Evolutionary conservation across 2,888 invertebrate species (phyloP), one percentile per base, ranked within the genome.

Genomic region (Drosophila merina): DNA sequence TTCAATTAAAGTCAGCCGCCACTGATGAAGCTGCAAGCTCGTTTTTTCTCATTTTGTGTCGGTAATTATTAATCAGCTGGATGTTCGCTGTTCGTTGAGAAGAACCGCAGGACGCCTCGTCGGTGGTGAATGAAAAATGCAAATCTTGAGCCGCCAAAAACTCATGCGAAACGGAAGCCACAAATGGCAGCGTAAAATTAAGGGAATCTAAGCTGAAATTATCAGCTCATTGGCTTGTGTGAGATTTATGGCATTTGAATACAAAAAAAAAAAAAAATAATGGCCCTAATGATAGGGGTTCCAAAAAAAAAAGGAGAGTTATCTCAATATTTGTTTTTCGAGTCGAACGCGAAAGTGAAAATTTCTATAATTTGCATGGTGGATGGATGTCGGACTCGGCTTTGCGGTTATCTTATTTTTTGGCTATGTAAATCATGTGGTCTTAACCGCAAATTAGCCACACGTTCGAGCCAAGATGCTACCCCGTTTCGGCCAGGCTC

Each of bases 281-380:
- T 58, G 14, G 62, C 63, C 55, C 70, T 83, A 83, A 83, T 86
- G 64, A 83, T 85, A 87, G 82, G 31, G 28, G 20, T 20, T 20
- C 59, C 33, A 8, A 14, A 25, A 42, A 31, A 4, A 20, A 28
- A 38, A n/a, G 36, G 12, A 9, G 28, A 31, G 54, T 28, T 87
- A 76, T 71, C 62, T 68, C 80, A 82, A 82, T 83, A 88, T 83
- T 83, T 88, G 88, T 77, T 88, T 86, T 70, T 47, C 36, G 45
- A 14, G 60, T 48, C 62, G 67, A 58, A 28, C 28, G 63, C 60
- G 10, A 55, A 42, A 28, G 47, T 58, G 57, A 68, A 89, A 86
- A 88, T 89, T 88, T 89, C 88, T 89, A 89, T 89, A 89, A 89
- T 89, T 89, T 89, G 82, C 82, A 86, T 86, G 76, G 54, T 26